A percentile compares a stretch with the other conserved stretches of the same genome.
Evolutionary conservation across 2,888 invertebrate species (phyloP).

Genomic region (Dioctria linearis): DNA sequence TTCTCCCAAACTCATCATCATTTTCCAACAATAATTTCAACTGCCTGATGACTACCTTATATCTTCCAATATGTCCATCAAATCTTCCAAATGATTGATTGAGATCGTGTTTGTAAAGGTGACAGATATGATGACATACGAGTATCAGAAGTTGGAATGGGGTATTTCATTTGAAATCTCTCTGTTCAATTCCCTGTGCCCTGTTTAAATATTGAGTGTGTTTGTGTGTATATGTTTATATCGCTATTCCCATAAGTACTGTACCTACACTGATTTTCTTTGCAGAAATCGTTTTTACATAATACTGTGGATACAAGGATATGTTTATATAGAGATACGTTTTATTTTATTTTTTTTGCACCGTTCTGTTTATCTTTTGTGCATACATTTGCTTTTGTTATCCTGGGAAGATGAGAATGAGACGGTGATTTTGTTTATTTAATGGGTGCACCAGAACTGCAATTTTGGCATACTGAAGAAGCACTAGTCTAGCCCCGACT

Average conservation of each 20-base stretch:
- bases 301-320: slow-evolving; percentile 48
- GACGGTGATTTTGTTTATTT: slow-evolving; percentile 42
- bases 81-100: slow-evolving; percentile 22
- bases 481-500: not conserved
- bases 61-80: no score
- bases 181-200: not conserved
- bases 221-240: no score
- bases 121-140: slow-evolving; percentile 45
- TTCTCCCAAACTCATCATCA: no score
- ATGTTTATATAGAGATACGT: slow-evolving; percentile 4
- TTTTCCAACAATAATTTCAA: no score
- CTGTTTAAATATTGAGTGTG: no score
- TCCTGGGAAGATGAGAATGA: slow-evolving; percentile 15
- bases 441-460: slow-evolving; percentile 29
- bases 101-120: slow-evolving; percentile 19
- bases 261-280: not conserved
- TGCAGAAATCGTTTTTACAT: slow-evolving; percentile 44
- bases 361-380: slow-evolving; percentile 38
- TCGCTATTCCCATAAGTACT: slow-evolving; percentile 23
- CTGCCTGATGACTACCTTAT: no score
- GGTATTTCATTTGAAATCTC: slow-evolving; percentile 13
- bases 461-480: slow-evolving; percentile 24
- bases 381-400: slow-evolving; percentile 10
- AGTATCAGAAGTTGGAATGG: slow-evolving; percentile 5
- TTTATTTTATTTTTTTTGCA: not conserved